A percentile compares a stretch with the other conserved stretches of the same genome.
Evolutionary conservation across 2,888 invertebrate species (phyloP).

Genomic region (Archips xylosteana): DNA sequence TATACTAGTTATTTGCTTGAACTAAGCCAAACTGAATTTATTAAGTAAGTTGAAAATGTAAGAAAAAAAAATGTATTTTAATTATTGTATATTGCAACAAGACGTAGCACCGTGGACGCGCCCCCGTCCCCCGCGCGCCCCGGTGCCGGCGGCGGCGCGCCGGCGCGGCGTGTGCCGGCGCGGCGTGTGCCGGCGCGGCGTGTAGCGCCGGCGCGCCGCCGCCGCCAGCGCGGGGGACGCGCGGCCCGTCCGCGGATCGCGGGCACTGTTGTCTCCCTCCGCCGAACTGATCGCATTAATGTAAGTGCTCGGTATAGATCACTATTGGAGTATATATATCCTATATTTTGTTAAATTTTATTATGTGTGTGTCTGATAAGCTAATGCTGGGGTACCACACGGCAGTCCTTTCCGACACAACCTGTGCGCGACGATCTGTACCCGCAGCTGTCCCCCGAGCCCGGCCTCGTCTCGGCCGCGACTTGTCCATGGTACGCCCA

Average conservation of each 20-base stretch:
- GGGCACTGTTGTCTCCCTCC: constrained; percentile 79
- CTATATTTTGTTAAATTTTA: constrained; percentile 85
- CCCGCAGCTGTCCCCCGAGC: background rate
- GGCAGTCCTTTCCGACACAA: constrained; percentile 48
- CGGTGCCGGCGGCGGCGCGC: constrained; percentile 1
- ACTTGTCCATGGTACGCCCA: constrained; percentile 61
- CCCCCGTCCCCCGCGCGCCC: constrained; percentile 31
- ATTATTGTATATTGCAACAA: constrained; percentile 80
- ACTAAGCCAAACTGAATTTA: constrained; percentile 86
- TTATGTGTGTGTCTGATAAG: constrained; percentile 76
- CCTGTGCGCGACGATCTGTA: constrained; percentile 32
- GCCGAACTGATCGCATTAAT: constrained; percentile 68
- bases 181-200: constrained; percentile 20
- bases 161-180: constrained; percentile 29
- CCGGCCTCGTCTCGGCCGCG: constrained; percentile 7
- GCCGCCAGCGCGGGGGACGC: constrained; percentile 46
- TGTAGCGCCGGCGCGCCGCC: background rate
- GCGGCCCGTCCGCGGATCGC: constrained; percentile 53
- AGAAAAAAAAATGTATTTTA: constrained; percentile 84
- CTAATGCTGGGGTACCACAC: constrained; percentile 71
- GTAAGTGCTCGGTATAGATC: constrained; percentile 77
- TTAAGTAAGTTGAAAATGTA: constrained; percentile 85
- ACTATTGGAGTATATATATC: constrained; percentile 76
- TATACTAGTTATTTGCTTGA: constrained; percentile 86
- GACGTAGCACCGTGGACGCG: constrained; percentile 59